phyloP scores from a whole-genome alignment of 1,140 invertebrate genomes.

The Euura lappo region DNA sequence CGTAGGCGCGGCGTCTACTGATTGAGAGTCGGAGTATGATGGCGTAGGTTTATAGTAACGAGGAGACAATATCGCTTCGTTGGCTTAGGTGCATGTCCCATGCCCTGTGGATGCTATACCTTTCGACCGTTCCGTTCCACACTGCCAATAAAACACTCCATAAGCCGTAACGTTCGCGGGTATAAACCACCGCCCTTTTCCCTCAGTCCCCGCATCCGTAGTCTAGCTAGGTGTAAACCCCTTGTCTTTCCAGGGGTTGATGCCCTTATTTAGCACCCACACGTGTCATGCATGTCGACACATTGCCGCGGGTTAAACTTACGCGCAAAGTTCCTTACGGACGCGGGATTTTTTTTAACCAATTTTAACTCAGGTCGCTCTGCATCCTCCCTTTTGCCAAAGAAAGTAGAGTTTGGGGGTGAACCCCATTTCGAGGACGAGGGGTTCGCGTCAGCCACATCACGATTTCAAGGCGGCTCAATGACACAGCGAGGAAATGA shows the following conservation, averaged over 20 bases:
- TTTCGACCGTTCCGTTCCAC: neutral
- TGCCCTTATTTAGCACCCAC: neutral
- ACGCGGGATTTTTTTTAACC: too few species aligned
- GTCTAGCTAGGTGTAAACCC: neutral
- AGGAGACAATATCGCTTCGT: neutral
- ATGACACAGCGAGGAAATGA: too few species aligned
- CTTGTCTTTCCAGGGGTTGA: neutral
- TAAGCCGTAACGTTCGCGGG: conserved; percentile 2
- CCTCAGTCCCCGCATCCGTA: neutral
- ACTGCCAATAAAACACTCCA: conserved; percentile 4
- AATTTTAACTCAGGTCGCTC: too few species aligned
- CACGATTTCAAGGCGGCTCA: too few species aligned
- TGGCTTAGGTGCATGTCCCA: neutral
- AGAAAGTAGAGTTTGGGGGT: too few species aligned
- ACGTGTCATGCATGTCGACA: neutral
- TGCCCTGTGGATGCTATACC: neutral
- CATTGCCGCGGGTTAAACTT: too few species aligned
- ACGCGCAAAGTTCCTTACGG: too few species aligned
- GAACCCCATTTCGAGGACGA: too few species aligned
- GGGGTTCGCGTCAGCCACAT: too few species aligned
- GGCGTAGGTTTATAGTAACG: neutral
- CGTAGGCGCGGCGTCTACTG: neutral
- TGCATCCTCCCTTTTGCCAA: too few species aligned
- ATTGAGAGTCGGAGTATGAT: neutral
- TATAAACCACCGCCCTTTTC: neutral